Percentiles rank a stretch among this genome's conserved stretches.
These are phyloP conservation scores for Pachyuromys duprasi DNA, from an alignment of 2,797 vertebrate species.

Conservation along the genomic window DNA sequence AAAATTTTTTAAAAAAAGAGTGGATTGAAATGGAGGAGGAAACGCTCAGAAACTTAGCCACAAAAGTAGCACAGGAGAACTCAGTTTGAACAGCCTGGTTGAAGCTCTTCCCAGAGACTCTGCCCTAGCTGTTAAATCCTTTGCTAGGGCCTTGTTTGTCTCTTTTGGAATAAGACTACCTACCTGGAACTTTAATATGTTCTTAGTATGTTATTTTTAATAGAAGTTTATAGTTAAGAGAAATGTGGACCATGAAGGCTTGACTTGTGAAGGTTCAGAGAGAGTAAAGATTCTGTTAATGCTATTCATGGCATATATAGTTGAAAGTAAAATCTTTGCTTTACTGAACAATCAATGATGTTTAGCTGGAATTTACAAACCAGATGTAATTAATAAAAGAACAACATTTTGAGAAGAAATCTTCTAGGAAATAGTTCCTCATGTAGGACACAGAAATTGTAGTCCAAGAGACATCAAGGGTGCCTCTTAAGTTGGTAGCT, in stretches of 20 bases:
- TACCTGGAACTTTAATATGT: neutral
- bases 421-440: neutral
- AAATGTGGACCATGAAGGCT: neutral
- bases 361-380: neutral
- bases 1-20: neutral
- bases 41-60: neutral
- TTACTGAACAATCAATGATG: neutral
- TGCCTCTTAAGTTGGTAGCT: neutral
- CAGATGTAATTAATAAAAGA: neutral
- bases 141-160: neutral
- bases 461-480: neutral
- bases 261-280: neutral
- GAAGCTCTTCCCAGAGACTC: neutral
- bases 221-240: neutral
- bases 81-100: constrained; percentile 8
- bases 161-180: neutral
- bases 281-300: neutral
- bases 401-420: neutral
- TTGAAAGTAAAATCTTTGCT: neutral
- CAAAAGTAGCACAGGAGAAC: constrained; percentile 28
- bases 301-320: neutral
- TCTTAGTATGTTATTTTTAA: neutral
- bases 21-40: neutral
- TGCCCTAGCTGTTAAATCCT: neutral
- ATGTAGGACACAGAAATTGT: neutral